phyloP scores from a whole-genome alignment of 2,888 invertebrate genomes.

The Trissolcus japonicus region DNA sequence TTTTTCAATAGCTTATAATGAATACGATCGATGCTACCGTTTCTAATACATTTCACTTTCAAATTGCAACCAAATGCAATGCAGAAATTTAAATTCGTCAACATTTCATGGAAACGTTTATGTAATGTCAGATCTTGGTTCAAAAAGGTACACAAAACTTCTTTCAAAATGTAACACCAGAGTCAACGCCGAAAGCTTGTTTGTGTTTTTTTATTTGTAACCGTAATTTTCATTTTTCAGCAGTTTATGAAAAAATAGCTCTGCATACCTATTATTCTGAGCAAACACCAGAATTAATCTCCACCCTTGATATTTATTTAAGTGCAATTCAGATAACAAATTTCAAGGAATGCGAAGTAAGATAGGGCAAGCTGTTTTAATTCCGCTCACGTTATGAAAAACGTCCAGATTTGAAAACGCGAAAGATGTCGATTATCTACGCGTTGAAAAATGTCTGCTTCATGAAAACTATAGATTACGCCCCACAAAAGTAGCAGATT shows the following conservation, averaged over 20 bases:
- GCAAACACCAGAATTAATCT: too few species aligned
- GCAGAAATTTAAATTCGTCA: conserved; percentile 46
- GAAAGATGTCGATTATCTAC: conserved; percentile 39
- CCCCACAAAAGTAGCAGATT: conserved; percentile 25
- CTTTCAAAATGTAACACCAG: conserved; percentile 6
- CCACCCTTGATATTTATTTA: neutral
- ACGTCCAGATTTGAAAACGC: conserved; percentile 35
- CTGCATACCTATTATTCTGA: too few species aligned
- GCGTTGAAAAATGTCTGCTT: conserved; percentile 42
- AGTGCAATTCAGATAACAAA: conserved; percentile 13
- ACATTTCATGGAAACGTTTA: conserved; percentile 18
- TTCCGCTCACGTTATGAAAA: conserved; percentile 48
- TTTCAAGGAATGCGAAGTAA: conserved; percentile 15
- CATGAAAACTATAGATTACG: conserved; percentile 45
- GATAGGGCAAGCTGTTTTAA: conserved; percentile 11
- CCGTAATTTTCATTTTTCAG: neutral
- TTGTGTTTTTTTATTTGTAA: neutral
- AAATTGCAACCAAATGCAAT: conserved; percentile 41
- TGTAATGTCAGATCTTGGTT: conserved; percentile 8
- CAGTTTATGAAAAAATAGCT: neutral
- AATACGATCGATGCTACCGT: conserved; percentile 27
- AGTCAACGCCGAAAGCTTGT: conserved; percentile 3
- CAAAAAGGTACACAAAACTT: conserved; percentile 13
- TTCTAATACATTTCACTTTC: conserved; percentile 32
- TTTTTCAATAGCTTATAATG: conserved; percentile 35